phyloP scores from a whole-genome alignment of 92 coral and sea anemone genomes.

The Siderastrea siderea region DNA sequence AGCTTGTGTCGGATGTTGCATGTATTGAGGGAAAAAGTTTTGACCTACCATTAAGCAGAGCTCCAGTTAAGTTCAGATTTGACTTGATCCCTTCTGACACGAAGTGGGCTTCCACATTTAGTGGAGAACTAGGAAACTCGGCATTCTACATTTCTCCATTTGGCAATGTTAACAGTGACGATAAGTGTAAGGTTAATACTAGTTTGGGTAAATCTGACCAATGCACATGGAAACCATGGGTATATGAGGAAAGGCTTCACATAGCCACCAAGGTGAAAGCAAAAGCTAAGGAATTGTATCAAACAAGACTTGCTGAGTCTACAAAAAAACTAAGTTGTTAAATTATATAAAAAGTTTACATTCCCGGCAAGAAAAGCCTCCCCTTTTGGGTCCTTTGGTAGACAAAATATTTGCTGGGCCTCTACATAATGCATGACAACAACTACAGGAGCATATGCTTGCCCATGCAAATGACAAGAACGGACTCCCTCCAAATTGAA shows the following conservation, averaged over 20 bases:
- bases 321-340: conserved; percentile 63
- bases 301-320: conserved; percentile 27
- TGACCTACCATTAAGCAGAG: conserved; percentile 8
- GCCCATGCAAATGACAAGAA: conserved; percentile 41
- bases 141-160: conserved; percentile 57
- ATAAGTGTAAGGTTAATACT: conserved; percentile 29
- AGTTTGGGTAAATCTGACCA: conserved; percentile 32
- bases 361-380: conserved; percentile 70
- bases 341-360: conserved; percentile 44
- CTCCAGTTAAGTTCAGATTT: conserved; percentile 42
- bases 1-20: conserved; percentile 53
- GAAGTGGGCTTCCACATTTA: conserved; percentile 61
- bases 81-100: conserved; percentile 59
- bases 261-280: conserved; percentile 15
- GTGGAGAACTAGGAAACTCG: conserved; percentile 50
- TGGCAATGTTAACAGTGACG: conserved; percentile 63
- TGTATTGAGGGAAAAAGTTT: conserved; percentile 27
- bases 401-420: conserved; percentile 75
- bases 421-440: conserved; percentile 83
- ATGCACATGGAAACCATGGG: conserved; percentile 68
- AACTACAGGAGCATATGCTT: conserved; percentile 43
- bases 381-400: conserved; percentile 61
- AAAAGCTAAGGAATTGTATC: conserved; percentile 9
- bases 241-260: conserved; percentile 15
- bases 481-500: conserved; percentile 40